phyloP scores from a whole-genome alignment of 1,140 invertebrate species.

The Popillia japonica region DNA sequence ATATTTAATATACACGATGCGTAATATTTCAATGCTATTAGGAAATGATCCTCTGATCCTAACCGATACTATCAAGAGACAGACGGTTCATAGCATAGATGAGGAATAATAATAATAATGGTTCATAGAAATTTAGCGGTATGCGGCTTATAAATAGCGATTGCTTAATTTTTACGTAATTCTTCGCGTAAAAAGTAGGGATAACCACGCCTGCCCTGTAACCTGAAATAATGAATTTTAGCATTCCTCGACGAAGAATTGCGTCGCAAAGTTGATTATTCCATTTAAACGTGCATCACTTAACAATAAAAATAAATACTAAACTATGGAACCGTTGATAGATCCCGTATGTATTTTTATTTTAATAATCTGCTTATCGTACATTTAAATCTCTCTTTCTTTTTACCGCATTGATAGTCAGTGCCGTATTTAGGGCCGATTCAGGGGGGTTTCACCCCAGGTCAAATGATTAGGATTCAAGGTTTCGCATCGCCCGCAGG shows the following conservation, averaged over 20 bases:
- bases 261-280: background rate
- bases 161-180: conserved; percentile 16
- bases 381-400: background rate
- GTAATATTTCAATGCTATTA: too few relatives aligned
- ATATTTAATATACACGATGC: too few relatives aligned
- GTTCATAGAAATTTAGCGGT: too few relatives aligned
- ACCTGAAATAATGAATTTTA: background rate
- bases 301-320: background rate
- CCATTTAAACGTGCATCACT: background rate
- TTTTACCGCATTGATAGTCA: conserved; percentile 44
- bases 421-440: conserved; percentile 53
- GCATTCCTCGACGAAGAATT: background rate
- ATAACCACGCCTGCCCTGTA: conserved; percentile 13
- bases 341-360: background rate
- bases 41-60: too few relatives aligned
- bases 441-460: conserved; percentile 64
- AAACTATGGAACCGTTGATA: background rate
- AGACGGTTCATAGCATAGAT: too few relatives aligned
- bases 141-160: conserved; percentile 18
- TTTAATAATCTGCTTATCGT: background rate
- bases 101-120: too few relatives aligned
- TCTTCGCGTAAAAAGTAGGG: conserved; percentile 9
- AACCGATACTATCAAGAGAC: too few relatives aligned
- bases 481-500: conserved; percentile 65
- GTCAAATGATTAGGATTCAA: conserved; percentile 69